Evolutionary conservation across 2,797 vertebrate species (phyloP).

Genomic region (Propithecus deckenii): DNA sequence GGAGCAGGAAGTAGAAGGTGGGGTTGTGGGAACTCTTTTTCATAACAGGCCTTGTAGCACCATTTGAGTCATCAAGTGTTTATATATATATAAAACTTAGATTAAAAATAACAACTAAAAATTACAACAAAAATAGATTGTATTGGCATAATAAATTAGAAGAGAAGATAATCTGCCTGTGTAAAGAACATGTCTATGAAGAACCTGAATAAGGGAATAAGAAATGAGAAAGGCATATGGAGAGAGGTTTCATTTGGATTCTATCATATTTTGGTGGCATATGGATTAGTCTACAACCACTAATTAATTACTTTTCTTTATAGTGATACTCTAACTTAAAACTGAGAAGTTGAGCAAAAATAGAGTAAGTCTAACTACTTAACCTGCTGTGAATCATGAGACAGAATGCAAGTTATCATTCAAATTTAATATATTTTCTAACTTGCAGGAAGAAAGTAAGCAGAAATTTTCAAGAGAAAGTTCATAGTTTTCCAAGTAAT

Average conservation of each 20-base stretch:
- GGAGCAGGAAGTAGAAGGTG: conserved; percentile 35
- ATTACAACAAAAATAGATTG: conserved; percentile 27
- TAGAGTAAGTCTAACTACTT: neutral
- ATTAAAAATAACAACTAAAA: conserved; percentile 35
- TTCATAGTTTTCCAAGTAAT: neutral
- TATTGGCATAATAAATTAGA: conserved; percentile 12
- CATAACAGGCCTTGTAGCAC: neutral
- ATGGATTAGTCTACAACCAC: conserved; percentile 23
- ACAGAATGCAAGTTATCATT: neutral
- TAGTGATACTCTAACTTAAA: conserved; percentile 19
- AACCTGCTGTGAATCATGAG: neutral
- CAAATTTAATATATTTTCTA: neutral
- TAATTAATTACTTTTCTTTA: conserved; percentile 54
- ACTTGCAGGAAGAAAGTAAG: neutral
- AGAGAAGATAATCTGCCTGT: neutral
- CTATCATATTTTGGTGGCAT: conserved; percentile 33
- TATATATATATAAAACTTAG: neutral
- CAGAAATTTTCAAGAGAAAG: conserved; percentile 19
- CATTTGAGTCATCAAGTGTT: neutral
- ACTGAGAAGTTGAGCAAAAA: conserved; percentile 37
- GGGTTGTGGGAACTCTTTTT: neutral
- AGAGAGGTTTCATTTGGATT: conserved; percentile 42
- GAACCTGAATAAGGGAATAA: neutral
- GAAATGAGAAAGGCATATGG: conserved; percentile 41
- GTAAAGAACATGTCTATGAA: conserved; percentile 16